These are phyloP conservation scores for Oreochromis grahami DNA, from an alignment of 2,797 vertebrate species.

Conservation along the genomic window DNA sequence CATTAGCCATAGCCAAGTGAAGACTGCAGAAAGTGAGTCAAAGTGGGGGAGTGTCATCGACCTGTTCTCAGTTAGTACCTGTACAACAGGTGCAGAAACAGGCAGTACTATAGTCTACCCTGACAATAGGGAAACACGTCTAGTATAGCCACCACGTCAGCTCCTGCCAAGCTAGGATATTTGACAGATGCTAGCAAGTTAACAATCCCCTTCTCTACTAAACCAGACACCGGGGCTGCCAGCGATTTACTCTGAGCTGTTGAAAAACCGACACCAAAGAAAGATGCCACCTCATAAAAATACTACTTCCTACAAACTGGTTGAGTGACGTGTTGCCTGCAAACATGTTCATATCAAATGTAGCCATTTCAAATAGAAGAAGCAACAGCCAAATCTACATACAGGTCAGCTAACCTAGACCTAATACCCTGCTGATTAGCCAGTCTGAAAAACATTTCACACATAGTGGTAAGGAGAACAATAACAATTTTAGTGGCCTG, in stretches of 20 bases:
- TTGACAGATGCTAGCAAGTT: background rate
- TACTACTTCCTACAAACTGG: background rate
- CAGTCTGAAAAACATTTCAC: background rate
- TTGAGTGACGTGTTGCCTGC: background rate
- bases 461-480: accelerated
- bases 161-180: background rate
- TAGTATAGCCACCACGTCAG: background rate
- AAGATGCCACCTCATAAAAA: background rate
- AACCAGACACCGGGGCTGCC: background rate
- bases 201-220: background rate
- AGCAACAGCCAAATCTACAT: background rate
- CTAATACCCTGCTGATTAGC: accelerated
- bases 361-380: background rate
- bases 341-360: too few species aligned
- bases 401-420: accelerated
- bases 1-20: background rate
- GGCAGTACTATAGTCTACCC: background rate
- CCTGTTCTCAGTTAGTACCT: background rate
- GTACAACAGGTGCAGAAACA: background rate
- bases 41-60: background rate
- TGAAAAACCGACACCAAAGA: background rate
- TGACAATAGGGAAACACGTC: accelerated
- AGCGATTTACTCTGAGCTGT: background rate
- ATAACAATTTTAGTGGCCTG: background rate
- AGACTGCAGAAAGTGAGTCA: background rate